Conservation (phyloP, 2,113 vertebrate species). For the Arothron firmamentum region DNA sequence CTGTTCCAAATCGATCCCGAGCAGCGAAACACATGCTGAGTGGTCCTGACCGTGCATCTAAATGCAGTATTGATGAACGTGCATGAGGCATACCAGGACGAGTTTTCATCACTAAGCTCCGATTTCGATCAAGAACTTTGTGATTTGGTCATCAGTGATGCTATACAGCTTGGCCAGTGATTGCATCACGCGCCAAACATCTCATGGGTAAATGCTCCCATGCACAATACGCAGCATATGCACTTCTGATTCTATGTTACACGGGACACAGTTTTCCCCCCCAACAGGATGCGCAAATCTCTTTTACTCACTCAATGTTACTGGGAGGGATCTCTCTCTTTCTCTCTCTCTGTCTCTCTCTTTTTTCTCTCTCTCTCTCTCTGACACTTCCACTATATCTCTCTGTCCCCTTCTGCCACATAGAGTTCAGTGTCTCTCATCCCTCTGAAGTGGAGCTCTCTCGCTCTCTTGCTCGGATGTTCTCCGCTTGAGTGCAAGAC, state of each 20-base stretch:
- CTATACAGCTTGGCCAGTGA: background rate
- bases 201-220: conserved; percentile 3
- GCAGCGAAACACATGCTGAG: too few relatives aligned
- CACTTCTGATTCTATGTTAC: conserved; percentile 3
- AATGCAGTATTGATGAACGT: too few relatives aligned
- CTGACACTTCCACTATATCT: background rate
- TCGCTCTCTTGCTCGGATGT: conserved; percentile 18
- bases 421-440: conserved; percentile 28
- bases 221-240: background rate
- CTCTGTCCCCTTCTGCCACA: background rate
- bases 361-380: conserved; percentile 14
- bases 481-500: conserved; percentile 41
- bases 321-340: conserved; percentile 19
- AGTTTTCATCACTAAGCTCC: too few relatives aligned
- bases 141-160: background rate
- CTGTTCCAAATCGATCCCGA: too few relatives aligned
- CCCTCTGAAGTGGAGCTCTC: conserved; percentile 12
- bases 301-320: conserved; percentile 6
- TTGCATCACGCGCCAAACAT: conserved; percentile 2
- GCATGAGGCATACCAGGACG: too few relatives aligned
- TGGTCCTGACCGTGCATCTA: too few relatives aligned
- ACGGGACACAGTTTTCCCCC: background rate
- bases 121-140: too few relatives aligned
- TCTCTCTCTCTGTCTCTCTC: conserved; percentile 18
- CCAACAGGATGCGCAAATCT: conserved; percentile 24